These are phyloP conservation scores for Araneus ventricosus DNA, from an alignment of 1,140 invertebrate genomes.

Conservation along the genomic window DNA sequence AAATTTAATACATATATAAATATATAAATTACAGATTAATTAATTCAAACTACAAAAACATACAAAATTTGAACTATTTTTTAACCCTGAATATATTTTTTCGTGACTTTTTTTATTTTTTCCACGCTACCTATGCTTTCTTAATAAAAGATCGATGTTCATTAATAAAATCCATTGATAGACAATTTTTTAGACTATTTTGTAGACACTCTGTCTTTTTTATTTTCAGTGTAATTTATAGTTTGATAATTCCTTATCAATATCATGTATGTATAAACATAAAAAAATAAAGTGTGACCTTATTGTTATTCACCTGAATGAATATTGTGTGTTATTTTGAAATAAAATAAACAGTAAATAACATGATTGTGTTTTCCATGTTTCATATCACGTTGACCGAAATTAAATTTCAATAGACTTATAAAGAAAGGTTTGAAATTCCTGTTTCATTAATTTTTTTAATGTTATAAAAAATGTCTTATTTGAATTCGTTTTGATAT, in stretches of 20 bases:
- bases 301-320: constrained; percentile 59
- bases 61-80: no score
- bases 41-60: no score
- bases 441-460: no score
- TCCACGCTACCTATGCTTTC: no score
- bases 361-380: neutral
- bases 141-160: no score
- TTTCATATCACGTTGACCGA: neutral
- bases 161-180: neutral
- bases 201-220: neutral
- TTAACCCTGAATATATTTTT: no score
- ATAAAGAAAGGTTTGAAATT: no score
- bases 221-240: neutral
- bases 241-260: neutral
- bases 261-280: constrained; percentile 33
- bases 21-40: no score
- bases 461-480: no score
- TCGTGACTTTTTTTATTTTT: no score
- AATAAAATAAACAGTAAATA: constrained; percentile 61
- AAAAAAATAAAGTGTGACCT: constrained; percentile 44
- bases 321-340: constrained; percentile 70
- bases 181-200: neutral
- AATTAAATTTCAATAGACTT: neutral
- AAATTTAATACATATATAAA: no score
- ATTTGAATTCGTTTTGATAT: no score